phyloP scores from a whole-genome alignment of 2,888 invertebrate species.

The Agriotes lineatus region DNA sequence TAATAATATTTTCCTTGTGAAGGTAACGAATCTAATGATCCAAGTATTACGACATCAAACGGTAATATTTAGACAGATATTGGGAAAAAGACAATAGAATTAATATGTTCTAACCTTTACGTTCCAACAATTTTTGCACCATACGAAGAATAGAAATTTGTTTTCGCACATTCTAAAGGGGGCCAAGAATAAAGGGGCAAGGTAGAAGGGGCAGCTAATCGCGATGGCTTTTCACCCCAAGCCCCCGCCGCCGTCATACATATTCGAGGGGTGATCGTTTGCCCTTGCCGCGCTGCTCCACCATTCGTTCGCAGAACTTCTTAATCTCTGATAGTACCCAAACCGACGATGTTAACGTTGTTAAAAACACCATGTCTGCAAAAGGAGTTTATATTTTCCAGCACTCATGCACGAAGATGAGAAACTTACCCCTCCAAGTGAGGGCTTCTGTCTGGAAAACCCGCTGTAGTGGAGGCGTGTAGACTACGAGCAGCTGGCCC shows the following conservation, averaged over 20 bases:
- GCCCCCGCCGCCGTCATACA: slow-evolving; percentile 75
- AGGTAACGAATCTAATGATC: no score
- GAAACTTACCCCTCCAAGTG: slow-evolving; percentile 79
- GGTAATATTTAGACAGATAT: background rate
- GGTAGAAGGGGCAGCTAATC: slow-evolving; percentile 61
- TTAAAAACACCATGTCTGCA: slow-evolving; percentile 90
- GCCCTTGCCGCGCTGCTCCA: slow-evolving; percentile 68
- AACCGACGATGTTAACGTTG: slow-evolving; percentile 94
- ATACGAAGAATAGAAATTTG: slow-evolving; percentile 27
- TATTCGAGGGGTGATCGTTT: slow-evolving; percentile 73
- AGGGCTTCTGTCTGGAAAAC: slow-evolving; percentile 98
- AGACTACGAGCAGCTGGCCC: slow-evolving; percentile 96
- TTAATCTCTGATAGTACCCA: slow-evolving; percentile 94
- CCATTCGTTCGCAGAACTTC: slow-evolving; percentile 84
- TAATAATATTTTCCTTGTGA: background rate
- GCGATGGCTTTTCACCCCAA: slow-evolving; percentile 63
- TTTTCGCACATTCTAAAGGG: slow-evolving; percentile 53
- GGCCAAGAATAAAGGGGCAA: slow-evolving; percentile 53
- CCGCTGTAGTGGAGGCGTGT: slow-evolving; percentile 94
- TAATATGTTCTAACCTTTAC: background rate
- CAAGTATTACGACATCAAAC: background rate
- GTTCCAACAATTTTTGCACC: background rate
- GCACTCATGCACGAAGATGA: no score
- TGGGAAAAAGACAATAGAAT: background rate
- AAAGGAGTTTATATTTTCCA: no score